These are phyloP conservation scores for Bostrychus sinensis DNA, from an alignment of 2,113 vertebrate genomes.

Conservation along the genomic window DNA sequence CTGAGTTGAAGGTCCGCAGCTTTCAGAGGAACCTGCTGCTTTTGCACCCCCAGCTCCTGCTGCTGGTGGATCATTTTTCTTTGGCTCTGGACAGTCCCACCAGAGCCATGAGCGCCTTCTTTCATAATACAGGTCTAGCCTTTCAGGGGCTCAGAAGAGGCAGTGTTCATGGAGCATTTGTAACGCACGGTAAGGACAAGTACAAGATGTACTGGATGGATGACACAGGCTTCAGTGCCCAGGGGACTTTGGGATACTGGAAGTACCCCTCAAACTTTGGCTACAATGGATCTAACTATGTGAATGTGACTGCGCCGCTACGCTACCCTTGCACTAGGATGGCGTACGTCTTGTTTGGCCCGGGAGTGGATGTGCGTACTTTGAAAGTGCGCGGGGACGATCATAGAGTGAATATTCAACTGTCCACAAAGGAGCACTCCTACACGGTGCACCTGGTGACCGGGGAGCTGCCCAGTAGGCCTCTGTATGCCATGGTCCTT, in stretches of 20 bases:
- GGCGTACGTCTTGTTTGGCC: constrained; percentile 93
- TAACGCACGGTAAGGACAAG: constrained; percentile 83
- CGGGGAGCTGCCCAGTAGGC: constrained; percentile 78
- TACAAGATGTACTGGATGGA: constrained; percentile 99
- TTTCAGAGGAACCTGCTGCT: constrained; percentile 92
- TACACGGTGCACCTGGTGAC: constrained; percentile 89
- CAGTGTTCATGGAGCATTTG: constrained; percentile 87
- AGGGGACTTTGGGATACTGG: constrained; percentile 84
- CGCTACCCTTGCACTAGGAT: constrained; percentile 86
- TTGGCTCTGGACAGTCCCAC: constrained; percentile 85
- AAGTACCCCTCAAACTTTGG: constrained; percentile 91
- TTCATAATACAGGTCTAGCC: constrained; percentile 93
- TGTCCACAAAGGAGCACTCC: constrained; percentile 86
- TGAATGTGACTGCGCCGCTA: constrained; percentile 91
- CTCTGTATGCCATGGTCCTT: constrained; percentile 88
- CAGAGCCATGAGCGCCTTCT: constrained; percentile 87
- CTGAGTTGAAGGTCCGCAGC: constrained; percentile 85
- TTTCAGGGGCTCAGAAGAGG: constrained; percentile 85
- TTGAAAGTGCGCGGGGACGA: constrained; percentile 88
- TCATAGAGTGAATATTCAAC: constrained; percentile 86
- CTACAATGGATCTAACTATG: constrained; percentile 94
- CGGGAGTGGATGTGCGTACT: constrained; percentile 88
- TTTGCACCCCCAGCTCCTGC: constrained; percentile 91
- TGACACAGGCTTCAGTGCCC: constrained; percentile 89
- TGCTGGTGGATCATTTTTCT: constrained; percentile 92